Percentiles rank a stretch among this genome's conserved stretches.
These are phyloP conservation scores for Hapalemur alaotrensis DNA, from an alignment of 2,797 vertebrate genomes.

Conservation along the genomic window DNA sequence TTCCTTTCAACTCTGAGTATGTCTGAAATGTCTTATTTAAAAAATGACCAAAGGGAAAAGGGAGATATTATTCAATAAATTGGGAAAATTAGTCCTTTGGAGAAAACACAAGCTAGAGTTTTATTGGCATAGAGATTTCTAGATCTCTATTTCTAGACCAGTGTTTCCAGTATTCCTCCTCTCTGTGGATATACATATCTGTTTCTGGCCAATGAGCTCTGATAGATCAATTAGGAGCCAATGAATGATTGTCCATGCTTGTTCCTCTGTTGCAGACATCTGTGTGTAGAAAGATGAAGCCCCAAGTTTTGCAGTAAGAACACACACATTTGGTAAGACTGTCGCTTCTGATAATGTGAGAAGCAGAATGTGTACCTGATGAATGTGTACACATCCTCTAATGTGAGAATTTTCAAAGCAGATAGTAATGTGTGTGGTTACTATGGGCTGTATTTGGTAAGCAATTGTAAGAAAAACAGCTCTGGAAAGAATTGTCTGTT, in stretches of 20 bases:
- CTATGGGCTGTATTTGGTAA: background rate
- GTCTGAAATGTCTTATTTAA: background rate
- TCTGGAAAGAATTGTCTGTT: background rate
- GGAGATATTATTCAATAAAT: background rate
- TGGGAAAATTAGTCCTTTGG: background rate
- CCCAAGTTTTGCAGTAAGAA: background rate
- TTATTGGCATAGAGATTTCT: background rate
- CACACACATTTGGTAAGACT: background rate
- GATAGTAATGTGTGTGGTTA: background rate
- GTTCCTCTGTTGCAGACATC: background rate
- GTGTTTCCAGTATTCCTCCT: background rate
- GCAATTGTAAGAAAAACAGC: background rate
- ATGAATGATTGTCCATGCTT: background rate
- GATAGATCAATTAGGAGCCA: background rate
- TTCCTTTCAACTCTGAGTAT: background rate
- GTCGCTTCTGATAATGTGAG: background rate
- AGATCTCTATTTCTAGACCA: background rate
- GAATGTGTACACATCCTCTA: background rate
- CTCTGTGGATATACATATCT: background rate
- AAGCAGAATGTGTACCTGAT: background rate
- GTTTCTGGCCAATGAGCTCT: background rate
- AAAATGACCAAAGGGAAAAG: background rate
- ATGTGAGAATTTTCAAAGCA: background rate
- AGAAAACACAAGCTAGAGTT: background rate
- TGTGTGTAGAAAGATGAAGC: background rate